Evolutionary conservation across 2,113 vertebrate species (phyloP), one percentile per base, ranked within the genome.

Genomic region (Thamnophis sirtalis): DNA sequence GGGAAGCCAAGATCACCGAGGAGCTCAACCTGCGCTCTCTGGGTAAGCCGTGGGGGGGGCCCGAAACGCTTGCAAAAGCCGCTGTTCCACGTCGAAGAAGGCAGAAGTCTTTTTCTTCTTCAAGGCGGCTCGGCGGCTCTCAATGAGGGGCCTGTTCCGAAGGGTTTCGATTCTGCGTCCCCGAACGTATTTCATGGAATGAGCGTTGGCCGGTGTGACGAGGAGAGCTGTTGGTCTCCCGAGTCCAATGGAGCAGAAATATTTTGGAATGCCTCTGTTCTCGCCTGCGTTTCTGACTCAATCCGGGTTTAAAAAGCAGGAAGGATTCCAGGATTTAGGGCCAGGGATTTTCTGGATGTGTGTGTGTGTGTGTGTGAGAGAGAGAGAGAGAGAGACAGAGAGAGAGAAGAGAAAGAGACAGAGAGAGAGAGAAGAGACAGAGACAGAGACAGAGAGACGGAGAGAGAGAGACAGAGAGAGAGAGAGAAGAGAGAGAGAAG

Each of bases 21-120:
- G 98, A 99, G 96, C 96, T 98, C 96, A 99, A 99, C 96, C 97
- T 99, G 9, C 97, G 98, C 50, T 99, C 98, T 1, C 97, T 99
- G 88, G 99, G 99, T 99, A 87, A 96, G 97, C 95, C 0, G 9
- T 24, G 54, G 4, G 17, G 53, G 9, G 60, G 26, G 48, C 2
- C 2, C 3, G n/a, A 1, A 10, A 4, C 3, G 17, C n/a, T 54
- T 6, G 17, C 51, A 1, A 19, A 54, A 90, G 51, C 38, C 13
- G 33, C 0, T 33, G 8, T 50, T 50, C 19, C 49, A 21, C 7
- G 50, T n/a, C 3, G 3, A 19, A 7, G 22, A 73, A 73, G 63
- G 5, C 10, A 1, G n/a, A 17, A 33, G n/a, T n/a, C n/a, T n/a
- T n/a, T n/a, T 28, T 4, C 15, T 33, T 68, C 28, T 15, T 15